Evolutionary conservation across 2,113 vertebrate genomes (phyloP), one percentile per base, ranked within the genome.

Genomic region (Genyomyrus donnyi): DNA sequence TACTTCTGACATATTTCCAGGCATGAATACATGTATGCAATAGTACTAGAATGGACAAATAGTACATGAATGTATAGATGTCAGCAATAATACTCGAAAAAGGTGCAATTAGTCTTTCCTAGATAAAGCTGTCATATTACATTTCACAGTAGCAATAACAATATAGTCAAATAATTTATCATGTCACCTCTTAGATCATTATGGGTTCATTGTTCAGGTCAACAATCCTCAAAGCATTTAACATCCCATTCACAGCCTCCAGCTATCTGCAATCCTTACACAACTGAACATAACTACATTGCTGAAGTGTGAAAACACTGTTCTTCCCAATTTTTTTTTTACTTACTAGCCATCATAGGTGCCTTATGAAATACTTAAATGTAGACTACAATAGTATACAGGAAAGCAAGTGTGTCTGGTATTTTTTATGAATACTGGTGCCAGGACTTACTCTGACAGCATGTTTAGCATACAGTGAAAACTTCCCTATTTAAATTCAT

Each of bases 401-500:
- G 15, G 35, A 35, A 39, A 19, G 13, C 35, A 19, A 80, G 74
- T 42, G 74, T 80, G 35, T 39, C 62, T 70, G 27, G 74, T 5
- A 24, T 48, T 13, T 48, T 45, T 42, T 24, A 46, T 11, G 42
- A 45, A 24, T 49, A 42, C 45, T 21, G 39, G 17, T n/a, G 19
- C 21, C 8, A 48, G 45, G 83, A 48, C 1, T 48, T 66, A 66
- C 42, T 31, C 42, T 70, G 89, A 86, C 53, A 86, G 56, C 46
- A 42, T 35, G 42, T 45, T 86, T 89, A 89, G 24, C 62, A 80
- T 5, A 21, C 46, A 80, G 8, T 35, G 45, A 49, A 24, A 83
- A 89, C 35, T 42, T 80, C 88, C 8, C 70, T 89, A 80, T 52
- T 70, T 66, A 89, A 89, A 83, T 53, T 17, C 88, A 83, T 52